Base-by-base conservation (phyloP, 2,888 invertebrate species). In the Cheilosia vernalis region DNA sequence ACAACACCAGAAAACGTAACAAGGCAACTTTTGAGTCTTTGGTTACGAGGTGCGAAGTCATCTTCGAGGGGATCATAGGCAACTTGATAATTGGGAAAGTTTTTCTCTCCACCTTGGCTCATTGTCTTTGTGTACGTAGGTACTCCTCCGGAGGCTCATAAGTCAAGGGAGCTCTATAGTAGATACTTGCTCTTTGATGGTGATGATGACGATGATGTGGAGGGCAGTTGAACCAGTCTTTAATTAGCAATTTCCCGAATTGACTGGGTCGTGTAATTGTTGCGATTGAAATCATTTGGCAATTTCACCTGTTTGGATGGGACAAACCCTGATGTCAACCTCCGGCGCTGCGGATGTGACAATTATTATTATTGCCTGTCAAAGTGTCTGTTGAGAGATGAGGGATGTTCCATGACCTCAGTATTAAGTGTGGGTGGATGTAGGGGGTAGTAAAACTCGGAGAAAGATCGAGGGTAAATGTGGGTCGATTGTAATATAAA, bases 31-130 rank as follows among this genome's bases (percentile, higher is more conserved):
- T 51, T 37, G 19, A 40, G 21, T 58, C 58, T 37, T 17, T 7
- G 9, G 17, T 55, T 58, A 58, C 21, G 21, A 40, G 58, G 33
- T 58, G 58, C 15, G 58, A 58, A 37, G 58, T 58, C 58, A 58
- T 58, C 37, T 58, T 37, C 21, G 37, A 19, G 10, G 56, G 56
- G 19, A 56, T 37, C 58, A 19, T 37, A 19, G 37, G 58, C 58
- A 37, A 21, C 21, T 58, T 58, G 58, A 13, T 33, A 58, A 58
- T 58, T 58, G 37, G 37, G 37, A 37, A 58, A 58, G 51, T 51
- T 51, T 24, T 21, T 51, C 51, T 9, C 27, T 27, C 30, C 9
- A 4, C 51, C 21, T 49, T 19, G 15, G 51, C 51, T 27, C 10
- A 24, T 51, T 51, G 51, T 51, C 5, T 51, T 27, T 17, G 1